A percentile compares a stretch with the other conserved stretches of the same genome.
Evolutionary conservation across 1,140 invertebrate species (phyloP).

Genomic region (Pogonognathellus flavescens): DNA sequence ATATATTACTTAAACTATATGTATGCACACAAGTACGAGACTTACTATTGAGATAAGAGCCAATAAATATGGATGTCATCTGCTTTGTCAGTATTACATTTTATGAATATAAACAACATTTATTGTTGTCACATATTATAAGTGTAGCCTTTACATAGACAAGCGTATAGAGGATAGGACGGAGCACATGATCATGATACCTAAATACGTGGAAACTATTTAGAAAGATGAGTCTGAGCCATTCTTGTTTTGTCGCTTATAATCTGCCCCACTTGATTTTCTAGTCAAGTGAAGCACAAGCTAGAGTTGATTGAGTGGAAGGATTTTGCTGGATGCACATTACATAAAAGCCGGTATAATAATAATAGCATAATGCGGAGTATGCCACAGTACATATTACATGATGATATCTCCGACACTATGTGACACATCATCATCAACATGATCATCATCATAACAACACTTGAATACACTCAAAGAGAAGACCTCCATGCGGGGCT

Average conservation of each 20-base stretch:
- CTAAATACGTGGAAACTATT: background rate
- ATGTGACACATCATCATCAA: conserved; percentile 51
- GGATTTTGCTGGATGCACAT: conserved; percentile 45
- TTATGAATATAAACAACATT: background rate
- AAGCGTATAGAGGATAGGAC: background rate
- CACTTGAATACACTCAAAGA: conserved; percentile 37
- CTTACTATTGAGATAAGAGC: background rate
- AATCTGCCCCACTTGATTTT: conserved; percentile 67
- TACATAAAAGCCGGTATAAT: conserved; percentile 47
- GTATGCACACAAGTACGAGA: no score
- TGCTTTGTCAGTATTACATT: background rate
- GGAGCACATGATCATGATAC: no score
- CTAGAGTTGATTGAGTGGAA: conserved; percentile 59
- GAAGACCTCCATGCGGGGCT: conserved; percentile 16
- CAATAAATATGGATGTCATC: conserved; percentile 24
- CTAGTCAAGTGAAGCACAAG: conserved; percentile 47
- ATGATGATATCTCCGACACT: conserved; percentile 51
- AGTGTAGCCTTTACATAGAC: background rate
- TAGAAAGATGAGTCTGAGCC: background rate
- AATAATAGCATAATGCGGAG: conserved; percentile 43
- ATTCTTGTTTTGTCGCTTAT: conserved; percentile 25
- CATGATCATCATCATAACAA: conserved; percentile 15
- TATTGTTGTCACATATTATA: no score
- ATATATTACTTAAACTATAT: no score
- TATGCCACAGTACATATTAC: conserved; percentile 34